Conservation (phyloP, 2,797 vertebrate genomes). For the Enteromius treurensis region DNA sequence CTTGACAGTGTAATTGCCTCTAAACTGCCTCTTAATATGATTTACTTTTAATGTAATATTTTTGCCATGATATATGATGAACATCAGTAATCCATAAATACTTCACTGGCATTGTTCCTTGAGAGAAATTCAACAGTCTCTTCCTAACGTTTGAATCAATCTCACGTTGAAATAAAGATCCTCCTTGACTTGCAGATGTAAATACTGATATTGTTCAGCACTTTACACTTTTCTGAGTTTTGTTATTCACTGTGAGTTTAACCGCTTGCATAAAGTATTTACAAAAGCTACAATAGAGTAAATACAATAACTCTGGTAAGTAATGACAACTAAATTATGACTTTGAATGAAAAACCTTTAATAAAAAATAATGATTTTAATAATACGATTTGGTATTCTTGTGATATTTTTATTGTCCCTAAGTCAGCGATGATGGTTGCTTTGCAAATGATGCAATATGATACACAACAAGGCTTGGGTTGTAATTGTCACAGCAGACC, state of each 20-base stretch:
- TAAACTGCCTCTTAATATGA: conserved; percentile 61
- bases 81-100: conserved; percentile 29
- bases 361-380: conserved; percentile 50
- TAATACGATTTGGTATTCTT: conserved; percentile 10
- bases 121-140: background rate
- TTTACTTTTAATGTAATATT: conserved; percentile 17
- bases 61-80: conserved; percentile 34
- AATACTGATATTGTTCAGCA: conserved; percentile 44
- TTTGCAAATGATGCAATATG: background rate
- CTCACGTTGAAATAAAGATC: background rate
- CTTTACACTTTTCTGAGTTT: conserved; percentile 32
- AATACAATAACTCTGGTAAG: conserved; percentile 33
- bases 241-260: conserved; percentile 21
- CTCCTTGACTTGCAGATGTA: conserved; percentile 37
- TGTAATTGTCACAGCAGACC: conserved; percentile 42
- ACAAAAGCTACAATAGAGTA: conserved; percentile 29
- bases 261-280: conserved; percentile 39
- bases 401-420: conserved; percentile 12
- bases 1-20: conserved; percentile 65
- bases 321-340: conserved; percentile 43
- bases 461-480: background rate
- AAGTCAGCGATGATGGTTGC: background rate
- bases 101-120: conserved; percentile 24
- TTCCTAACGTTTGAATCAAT: conserved; percentile 8
- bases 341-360: conserved; percentile 49